Evolutionary conservation across 2,797 vertebrate species (phyloP), one percentile per base, ranked within the genome.

Genomic region (Adelosebastes latens): DNA sequence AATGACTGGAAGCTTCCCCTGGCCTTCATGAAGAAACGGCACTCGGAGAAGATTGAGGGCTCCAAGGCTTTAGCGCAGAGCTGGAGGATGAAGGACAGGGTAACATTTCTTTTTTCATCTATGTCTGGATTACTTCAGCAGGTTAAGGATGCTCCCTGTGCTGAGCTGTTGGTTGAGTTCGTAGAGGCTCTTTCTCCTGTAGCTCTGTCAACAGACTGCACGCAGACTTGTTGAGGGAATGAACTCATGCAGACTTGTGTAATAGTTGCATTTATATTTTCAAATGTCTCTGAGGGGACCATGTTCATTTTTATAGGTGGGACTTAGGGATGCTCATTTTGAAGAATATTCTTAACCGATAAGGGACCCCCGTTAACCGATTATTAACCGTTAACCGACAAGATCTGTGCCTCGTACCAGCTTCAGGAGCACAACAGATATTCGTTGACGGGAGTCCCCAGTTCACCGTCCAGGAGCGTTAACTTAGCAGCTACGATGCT

Each of bases 41-140:
- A 99, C 88, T 96, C 96, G 1, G 98, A 99, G 95, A 99, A 99
- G 91, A 99, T 99, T 2, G 98, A 99, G 82, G 98, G 98, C 90
- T 99, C 97, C 91, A 99, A 99, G 80, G 99, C 97, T 2, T 91
- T 99, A 72, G 97, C 98, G 0, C 98, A 99, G 96, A 99, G 98
- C 94, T 99, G 98, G 98, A 96, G 98, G 92, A 99, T 99, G 98
- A 99, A 99, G 93, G 98, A 99, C 94, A 95, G 98, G 97, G 98
- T 99, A 93, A 96, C 77, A 70, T 52, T 4, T 72, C 39, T 77
- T 46, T 46, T 18, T 46, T 46, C 42, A 46, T 46, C 42, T 46
- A 46, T 46, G 42, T 18, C 42, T 14, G 55, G 22, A 53, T 31
- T 60, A 8, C n/a, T 42, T 39, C 29, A 6, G 25, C n/a, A 24